Conservation (phyloP, 2,113 vertebrate genomes). For the Suricata suricatta region DNA sequence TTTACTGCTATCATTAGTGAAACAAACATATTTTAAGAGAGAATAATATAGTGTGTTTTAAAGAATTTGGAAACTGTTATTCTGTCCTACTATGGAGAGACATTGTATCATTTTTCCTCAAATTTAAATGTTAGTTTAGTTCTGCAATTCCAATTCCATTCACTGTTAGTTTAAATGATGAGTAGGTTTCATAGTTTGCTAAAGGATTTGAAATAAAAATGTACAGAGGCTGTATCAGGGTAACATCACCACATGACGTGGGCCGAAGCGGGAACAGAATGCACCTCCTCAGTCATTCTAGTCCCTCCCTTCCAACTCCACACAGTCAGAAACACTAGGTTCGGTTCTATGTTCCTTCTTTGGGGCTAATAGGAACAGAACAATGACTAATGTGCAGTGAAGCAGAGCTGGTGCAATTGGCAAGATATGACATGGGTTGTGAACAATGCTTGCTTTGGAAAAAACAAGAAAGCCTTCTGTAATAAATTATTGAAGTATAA, state of each 20-base stretch:
- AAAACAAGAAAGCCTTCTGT: not conserved
- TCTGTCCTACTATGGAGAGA: not conserved
- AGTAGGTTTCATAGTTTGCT: not conserved
- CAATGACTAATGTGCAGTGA: not conserved
- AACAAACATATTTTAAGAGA: not conserved
- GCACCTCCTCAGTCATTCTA: not conserved
- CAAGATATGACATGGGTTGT: not conserved
- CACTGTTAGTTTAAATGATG: not conserved
- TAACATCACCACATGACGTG: not conserved
- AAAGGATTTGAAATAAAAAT: slow-evolving; percentile 3
- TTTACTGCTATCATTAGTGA: not conserved
- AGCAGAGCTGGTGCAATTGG: not conserved
- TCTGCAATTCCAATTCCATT: not conserved
- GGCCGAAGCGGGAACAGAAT: not conserved
- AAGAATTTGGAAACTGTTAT: not conserved
- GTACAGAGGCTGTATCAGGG: not conserved
- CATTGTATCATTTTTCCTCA: not conserved
- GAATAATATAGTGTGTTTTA: not conserved
- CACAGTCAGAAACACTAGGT: not conserved
- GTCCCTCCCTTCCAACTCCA: not conserved
- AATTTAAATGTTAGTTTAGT: not conserved
- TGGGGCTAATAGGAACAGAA: not conserved
- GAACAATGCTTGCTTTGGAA: not conserved
- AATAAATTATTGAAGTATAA: not conserved
- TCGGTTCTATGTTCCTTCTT: not conserved